A percentile compares a stretch with the other conserved stretches of the same genome.
Evolutionary conservation across 1,140 invertebrate genomes (phyloP).

Genomic region (Scaptomyza hsui): DNA sequence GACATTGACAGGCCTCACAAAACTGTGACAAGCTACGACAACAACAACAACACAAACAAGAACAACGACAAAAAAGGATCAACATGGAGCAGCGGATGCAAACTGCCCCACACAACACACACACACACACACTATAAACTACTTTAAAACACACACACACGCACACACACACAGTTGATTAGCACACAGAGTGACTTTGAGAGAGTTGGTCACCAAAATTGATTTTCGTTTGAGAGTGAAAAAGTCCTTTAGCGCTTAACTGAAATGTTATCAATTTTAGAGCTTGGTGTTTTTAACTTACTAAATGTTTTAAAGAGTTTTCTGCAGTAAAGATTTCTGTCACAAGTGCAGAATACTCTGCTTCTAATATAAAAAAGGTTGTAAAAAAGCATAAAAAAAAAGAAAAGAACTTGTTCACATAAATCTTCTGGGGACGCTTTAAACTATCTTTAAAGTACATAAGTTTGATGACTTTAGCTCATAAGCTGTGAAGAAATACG

Average conservation of each 20-base stretch:
- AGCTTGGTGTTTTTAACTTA: background rate
- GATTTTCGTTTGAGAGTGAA: background rate
- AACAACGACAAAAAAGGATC: background rate
- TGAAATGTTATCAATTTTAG: conserved; percentile 5
- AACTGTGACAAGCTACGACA: conserved; percentile 45
- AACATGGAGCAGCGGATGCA: conserved; percentile 14
- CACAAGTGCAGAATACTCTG: too few relatives aligned
- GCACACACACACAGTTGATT: conserved; percentile 8
- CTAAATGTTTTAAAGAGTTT: background rate
- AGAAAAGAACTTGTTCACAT: too few relatives aligned
- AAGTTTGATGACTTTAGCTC: too few relatives aligned
- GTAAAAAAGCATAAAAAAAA: too few relatives aligned
- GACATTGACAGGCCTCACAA: conserved; percentile 30
- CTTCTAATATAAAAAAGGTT: too few relatives aligned
- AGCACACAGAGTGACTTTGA: background rate
- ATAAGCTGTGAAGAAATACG: too few relatives aligned
- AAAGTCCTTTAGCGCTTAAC: background rate
- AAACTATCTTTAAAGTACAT: too few relatives aligned
- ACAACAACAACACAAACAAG: conserved; percentile 8
- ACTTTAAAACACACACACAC: too few relatives aligned
- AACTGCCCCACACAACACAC: conserved; percentile 4
- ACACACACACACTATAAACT: background rate
- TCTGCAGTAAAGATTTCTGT: too few relatives aligned
- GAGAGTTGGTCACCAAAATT: conserved; percentile 10
- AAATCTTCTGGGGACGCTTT: too few relatives aligned